phyloP scores from a whole-genome alignment of 2,888 invertebrate genomes.

The Chydorus sphaericus region DNA sequence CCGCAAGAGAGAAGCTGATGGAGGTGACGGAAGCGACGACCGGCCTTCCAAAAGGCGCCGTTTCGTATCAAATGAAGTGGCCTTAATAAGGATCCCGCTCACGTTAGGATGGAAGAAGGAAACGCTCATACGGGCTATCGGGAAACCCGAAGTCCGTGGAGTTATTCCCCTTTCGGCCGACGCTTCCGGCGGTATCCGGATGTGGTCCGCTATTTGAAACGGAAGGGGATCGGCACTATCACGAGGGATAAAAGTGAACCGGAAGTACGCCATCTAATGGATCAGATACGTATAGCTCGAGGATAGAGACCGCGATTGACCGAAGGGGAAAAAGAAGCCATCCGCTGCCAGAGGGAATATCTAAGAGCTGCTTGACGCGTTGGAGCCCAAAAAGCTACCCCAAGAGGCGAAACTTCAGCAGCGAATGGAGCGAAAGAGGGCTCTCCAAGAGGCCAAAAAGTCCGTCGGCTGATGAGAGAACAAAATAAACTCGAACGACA shows the following conservation, averaged over 20 bases:
- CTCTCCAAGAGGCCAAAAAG: conserved; percentile 54
- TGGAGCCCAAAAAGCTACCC: conserved; percentile 38
- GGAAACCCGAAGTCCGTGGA: conserved; percentile 60
- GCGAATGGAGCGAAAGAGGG: conserved; percentile 49
- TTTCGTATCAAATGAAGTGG: conserved; percentile 38
- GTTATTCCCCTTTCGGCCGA: conserved; percentile 52
- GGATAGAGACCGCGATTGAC: conserved; percentile 18
- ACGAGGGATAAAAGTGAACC: conserved; percentile 67
- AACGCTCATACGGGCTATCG: conserved; percentile 73
- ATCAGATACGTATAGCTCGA: conserved; percentile 26
- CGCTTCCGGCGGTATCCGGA: conserved; percentile 45
- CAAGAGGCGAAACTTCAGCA: conserved; percentile 43
- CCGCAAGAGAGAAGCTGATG: neutral
- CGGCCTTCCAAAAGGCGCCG: conserved; percentile 30
- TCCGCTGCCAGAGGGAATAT: conserved; percentile 25
- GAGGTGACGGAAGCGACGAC: conserved; percentile 2
- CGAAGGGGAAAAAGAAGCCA: conserved; percentile 20
- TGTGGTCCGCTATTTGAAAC: conserved; percentile 53
- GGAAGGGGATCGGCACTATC: conserved; percentile 46
- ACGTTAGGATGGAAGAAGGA: conserved; percentile 82
- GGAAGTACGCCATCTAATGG: conserved; percentile 60
- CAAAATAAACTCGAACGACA: conserved; percentile 66
- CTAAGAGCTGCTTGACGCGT: conserved; percentile 17
- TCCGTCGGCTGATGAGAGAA: conserved; percentile 53
- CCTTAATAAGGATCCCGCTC: conserved; percentile 47